These are phyloP conservation scores for Clarias magur DNA, from an alignment of 2,113 vertebrate genomes.

Conservation along the genomic window DNA sequence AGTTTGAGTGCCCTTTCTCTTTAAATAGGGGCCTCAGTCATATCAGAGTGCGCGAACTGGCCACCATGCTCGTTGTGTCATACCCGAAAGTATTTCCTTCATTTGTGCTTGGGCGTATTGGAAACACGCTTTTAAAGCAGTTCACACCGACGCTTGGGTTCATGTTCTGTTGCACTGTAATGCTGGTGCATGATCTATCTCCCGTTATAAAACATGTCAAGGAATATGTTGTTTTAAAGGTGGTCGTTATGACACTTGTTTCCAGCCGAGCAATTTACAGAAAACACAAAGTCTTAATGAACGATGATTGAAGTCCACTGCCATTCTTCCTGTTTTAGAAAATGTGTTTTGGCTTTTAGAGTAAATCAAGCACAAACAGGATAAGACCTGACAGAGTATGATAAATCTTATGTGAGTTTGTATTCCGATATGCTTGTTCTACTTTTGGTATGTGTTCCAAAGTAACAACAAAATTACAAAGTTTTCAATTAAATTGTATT, in stretches of 20 bases:
- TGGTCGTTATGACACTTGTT: background rate
- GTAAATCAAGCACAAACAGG: conserved; percentile 5
- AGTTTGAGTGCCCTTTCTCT: conserved; percentile 39
- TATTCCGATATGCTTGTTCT: background rate
- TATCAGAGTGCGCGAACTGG: conserved; percentile 49
- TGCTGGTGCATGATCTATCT: background rate
- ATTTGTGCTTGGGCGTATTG: conserved; percentile 61
- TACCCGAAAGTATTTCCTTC: conserved; percentile 66
- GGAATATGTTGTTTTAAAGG: background rate
- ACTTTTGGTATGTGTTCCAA: background rate
- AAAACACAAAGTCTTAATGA: background rate
- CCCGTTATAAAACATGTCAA: background rate
- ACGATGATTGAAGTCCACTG: conserved; percentile 11
- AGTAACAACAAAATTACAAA: background rate
- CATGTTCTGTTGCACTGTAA: conserved; percentile 40
- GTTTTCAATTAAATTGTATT: no score
- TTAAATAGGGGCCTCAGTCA: conserved; percentile 47
- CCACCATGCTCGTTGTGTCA: conserved; percentile 57
- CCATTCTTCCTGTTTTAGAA: background rate
- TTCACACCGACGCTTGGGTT: conserved; percentile 65
- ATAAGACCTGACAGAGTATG: background rate
- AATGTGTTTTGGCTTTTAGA: background rate
- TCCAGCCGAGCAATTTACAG: background rate
- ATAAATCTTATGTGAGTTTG: background rate
- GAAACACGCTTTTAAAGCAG: conserved; percentile 51